Base-by-base conservation (phyloP, 2,797 vertebrate species). In the Pseudotriccus pelzelni region DNA sequence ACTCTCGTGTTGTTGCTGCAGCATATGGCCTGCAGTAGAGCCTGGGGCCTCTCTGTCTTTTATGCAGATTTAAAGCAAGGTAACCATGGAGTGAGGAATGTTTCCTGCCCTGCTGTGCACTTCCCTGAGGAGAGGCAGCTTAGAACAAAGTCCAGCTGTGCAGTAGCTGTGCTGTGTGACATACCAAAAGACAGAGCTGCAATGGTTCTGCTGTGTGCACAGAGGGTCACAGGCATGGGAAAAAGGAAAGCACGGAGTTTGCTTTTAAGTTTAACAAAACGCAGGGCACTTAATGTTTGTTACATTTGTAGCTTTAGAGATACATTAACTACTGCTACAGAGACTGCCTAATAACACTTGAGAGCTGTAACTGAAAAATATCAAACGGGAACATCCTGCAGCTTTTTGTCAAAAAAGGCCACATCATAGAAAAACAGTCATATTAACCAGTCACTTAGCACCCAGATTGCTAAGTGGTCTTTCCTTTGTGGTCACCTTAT, bases 101-200 rank as follows among this genome's bases (percentile, higher is more conserved):
- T 73, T 93, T 90, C 90, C 94, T 92, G 88, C 67, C 76, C 76
- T 75, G 69, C 90, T 88, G 85, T 27, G 62, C 22, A 1, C 79
- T 75, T 88, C 82, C 66, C 83, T 4, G 36, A 89, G 93, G 85
- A 94, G 85, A 90, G 80, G 85, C 16, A 4, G 70, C 77, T 60
- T 23, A 6, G 83, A 90, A 70, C 64, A 60, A 79, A 67, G 80
- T 56, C 59, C 93, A 93, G 93, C 94, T 95, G 91, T 95, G 87
- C 89, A 62, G 87, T 44, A 56, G 68, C 78, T 82, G 74, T 39
- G 49, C 5, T 12, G 50, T 83, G 84, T 3, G 22, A 63, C 72
- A 23, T 23, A 68, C 59, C 46, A 53, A 39, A 82, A 69, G 87
- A 70, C 12, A 8, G 77, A 37, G 55, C 76, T 68, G 60, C 0